Evolutionary conservation across 2,797 vertebrate species (phyloP).

Genomic region (Melopsittacus undulatus): DNA sequence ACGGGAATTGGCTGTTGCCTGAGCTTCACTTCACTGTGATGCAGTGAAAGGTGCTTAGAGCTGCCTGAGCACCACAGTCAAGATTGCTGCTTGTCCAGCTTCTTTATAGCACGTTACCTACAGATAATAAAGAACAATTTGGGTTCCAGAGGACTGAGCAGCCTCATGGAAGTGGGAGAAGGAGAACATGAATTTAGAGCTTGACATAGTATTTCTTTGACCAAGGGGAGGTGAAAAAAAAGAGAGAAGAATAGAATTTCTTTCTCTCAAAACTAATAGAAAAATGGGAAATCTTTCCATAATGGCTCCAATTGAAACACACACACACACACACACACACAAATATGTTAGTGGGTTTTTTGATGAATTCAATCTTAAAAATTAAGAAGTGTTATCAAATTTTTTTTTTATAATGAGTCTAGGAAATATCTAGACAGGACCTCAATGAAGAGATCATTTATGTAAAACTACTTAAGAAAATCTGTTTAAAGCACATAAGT

Average conservation of each 20-base stretch:
- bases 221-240: neutral
- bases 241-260: neutral
- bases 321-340: rapidly evolving
- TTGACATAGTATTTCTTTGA: neutral
- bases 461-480: neutral
- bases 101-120: neutral
- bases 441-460: neutral
- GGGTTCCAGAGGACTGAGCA: neutral
- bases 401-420: neutral
- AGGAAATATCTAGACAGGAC: neutral
- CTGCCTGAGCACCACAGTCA: neutral
- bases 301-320: neutral
- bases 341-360: neutral
- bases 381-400: neutral
- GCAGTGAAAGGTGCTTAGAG: neutral
- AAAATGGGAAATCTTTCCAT: neutral
- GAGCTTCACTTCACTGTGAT: neutral
- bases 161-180: neutral
- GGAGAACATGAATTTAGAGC: neutral
- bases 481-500: neutral
- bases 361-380: neutral
- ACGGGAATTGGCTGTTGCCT: neutral
- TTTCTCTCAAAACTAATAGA: neutral
- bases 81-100: neutral
- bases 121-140: neutral